Conservation (phyloP, 35 echinoderm and acorn worm genomes). For the Ophioderma brevispina region DNA sequence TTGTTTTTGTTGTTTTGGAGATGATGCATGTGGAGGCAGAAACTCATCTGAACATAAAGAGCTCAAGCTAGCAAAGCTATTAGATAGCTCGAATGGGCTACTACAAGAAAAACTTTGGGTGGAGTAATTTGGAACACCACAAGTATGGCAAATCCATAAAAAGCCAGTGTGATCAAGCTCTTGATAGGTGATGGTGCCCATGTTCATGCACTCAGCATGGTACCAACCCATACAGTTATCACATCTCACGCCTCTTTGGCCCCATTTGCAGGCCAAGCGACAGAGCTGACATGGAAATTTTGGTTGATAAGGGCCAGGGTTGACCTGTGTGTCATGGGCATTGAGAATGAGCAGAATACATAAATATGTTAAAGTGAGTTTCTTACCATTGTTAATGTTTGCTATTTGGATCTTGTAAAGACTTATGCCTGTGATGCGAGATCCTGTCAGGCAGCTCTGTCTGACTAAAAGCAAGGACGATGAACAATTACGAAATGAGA, state of each 20-base stretch:
- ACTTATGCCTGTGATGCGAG: not conserved
- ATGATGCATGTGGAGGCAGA: not conserved
- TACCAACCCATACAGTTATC: constrained; percentile 19
- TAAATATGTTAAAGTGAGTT: not conserved
- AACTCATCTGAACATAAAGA: not conserved
- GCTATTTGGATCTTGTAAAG: not conserved
- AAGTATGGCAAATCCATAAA: not conserved
- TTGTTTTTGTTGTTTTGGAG: not conserved
- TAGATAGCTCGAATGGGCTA: not conserved
- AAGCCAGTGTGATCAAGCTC: not conserved
- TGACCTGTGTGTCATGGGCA: not conserved
- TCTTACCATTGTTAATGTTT: not conserved
- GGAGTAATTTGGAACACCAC: not conserved
- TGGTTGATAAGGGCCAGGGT: constrained; percentile 8
- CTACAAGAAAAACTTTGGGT: not conserved
- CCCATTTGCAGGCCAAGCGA: constrained; percentile 8
- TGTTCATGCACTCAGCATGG: constrained; percentile 28
- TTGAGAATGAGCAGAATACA: constrained; percentile 1
- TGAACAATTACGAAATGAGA: not conserved
- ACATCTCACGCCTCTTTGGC: not conserved
- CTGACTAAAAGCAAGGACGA: not conserved
- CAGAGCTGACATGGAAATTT: constrained; percentile 25
- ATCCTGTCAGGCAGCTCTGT: not conserved
- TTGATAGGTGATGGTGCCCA: not conserved
- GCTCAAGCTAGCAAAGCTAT: not conserved